Evolutionary conservation across 2,888 invertebrate species (phyloP).

Genomic region (Eupithecia exiguata): DNA sequence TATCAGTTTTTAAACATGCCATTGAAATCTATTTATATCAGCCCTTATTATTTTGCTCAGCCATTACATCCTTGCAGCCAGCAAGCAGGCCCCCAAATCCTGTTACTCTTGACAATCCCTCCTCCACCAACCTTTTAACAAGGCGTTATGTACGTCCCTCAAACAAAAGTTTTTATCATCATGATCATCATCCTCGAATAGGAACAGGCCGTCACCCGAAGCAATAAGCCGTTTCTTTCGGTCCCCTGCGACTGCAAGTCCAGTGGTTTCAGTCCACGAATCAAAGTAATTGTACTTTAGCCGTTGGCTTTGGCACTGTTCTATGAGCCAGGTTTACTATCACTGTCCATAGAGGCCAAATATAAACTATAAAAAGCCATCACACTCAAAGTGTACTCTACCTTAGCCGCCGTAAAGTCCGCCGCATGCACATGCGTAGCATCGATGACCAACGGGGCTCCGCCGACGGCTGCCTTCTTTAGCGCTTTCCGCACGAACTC

Average conservation of each 20-base stretch:
- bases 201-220: background rate
- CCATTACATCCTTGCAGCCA: too few relatives aligned
- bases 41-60: too few relatives aligned
- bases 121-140: background rate
- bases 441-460: conserved; percentile 87
- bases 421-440: conserved; percentile 92
- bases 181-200: too few relatives aligned
- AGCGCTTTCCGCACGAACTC: conserved; percentile 89
- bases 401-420: conserved; percentile 91
- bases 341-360: background rate
- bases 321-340: background rate
- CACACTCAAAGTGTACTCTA: conserved; percentile 52
- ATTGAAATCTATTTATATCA: too few relatives aligned
- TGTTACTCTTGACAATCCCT: background rate
- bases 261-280: background rate
- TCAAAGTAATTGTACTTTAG: background rate
- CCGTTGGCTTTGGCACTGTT: background rate
- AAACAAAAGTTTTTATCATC: background rate
- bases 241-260: background rate
- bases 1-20: too few relatives aligned
- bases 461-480: conserved; percentile 85
- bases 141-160: background rate
- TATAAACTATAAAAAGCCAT: background rate
- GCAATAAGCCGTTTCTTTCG: background rate
- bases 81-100: background rate